A percentile compares a stretch with the other conserved stretches of the same genome.
Conservation (phyloP, 2,888 invertebrate species). For the Synanthedon myopaeformis region DNA sequence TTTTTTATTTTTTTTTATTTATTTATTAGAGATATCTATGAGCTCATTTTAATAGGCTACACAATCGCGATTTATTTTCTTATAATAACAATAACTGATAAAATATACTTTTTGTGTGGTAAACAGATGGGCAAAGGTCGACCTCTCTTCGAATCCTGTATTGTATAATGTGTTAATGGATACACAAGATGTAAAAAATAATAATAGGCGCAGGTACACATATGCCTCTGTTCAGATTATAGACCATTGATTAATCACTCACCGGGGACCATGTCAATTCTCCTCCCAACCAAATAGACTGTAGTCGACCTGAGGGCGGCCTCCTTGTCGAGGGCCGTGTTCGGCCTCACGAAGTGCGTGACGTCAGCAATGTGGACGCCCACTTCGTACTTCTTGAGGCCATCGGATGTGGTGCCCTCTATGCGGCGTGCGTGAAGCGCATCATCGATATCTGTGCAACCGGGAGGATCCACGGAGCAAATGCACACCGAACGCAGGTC, state of each 20-base stretch:
- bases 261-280: conserved; percentile 89
- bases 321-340: conserved; percentile 91
- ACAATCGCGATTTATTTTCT: too few species aligned
- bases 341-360: conserved; percentile 94
- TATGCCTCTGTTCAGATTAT: too few species aligned
- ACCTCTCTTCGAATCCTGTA: too few species aligned
- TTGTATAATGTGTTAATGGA: too few species aligned
- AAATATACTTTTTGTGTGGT: too few species aligned
- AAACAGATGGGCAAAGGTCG: too few species aligned
- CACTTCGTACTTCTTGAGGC: conserved; percentile 65
- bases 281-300: conserved; percentile 93
- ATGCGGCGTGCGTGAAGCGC: conserved; percentile 90
- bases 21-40: too few species aligned
- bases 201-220: too few species aligned
- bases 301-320: conserved; percentile 95
- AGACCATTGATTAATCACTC: background rate
- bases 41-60: too few species aligned
- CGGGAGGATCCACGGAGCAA: conserved; percentile 97
- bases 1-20: too few species aligned
- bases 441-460: conserved; percentile 99
- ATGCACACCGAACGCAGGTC: conserved; percentile 89
- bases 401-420: conserved; percentile 60
- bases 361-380: conserved; percentile 99
- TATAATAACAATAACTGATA: too few species aligned
- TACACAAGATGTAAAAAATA: too few species aligned